Percentiles rank a stretch among this genome's conserved stretches.
Conservation (phyloP, 2,113 vertebrate genomes). For the Grantiella picta region DNA sequence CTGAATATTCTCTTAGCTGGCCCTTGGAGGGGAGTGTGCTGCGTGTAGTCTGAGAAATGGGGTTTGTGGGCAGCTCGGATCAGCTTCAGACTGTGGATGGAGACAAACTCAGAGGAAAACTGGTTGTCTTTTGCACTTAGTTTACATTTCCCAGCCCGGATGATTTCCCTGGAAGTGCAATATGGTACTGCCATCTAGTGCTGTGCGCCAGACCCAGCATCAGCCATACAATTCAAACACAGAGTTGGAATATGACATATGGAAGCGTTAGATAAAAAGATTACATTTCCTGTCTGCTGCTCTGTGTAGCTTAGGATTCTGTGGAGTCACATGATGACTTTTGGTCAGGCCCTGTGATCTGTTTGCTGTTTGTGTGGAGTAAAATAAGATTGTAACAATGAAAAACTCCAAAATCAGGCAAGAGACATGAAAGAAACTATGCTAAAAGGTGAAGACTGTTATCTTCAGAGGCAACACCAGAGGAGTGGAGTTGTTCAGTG, state of each 20-base stretch:
- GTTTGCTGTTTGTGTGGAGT: background rate
- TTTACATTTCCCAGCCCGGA: background rate
- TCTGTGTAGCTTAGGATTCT: background rate
- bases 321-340: background rate
- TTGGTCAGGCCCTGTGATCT: background rate
- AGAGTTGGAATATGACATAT: accelerated
- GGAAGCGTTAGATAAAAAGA: background rate
- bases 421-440: background rate
- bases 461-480: background rate
- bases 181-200: conserved; percentile 60
- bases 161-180: background rate
- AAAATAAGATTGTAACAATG: background rate
- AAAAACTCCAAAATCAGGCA: background rate
- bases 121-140: background rate
- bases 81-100: background rate
- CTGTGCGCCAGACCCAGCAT: background rate
- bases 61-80: background rate
- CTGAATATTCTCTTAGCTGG: background rate
- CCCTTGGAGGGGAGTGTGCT: background rate
- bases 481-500: background rate
- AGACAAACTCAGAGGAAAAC: background rate
- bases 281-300: background rate
- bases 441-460: background rate
- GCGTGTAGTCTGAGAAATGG: background rate
- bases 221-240: accelerated